These are phyloP conservation scores for Coenonympha glycerion DNA, from an alignment of 2,888 invertebrate species.

Conservation along the genomic window DNA sequence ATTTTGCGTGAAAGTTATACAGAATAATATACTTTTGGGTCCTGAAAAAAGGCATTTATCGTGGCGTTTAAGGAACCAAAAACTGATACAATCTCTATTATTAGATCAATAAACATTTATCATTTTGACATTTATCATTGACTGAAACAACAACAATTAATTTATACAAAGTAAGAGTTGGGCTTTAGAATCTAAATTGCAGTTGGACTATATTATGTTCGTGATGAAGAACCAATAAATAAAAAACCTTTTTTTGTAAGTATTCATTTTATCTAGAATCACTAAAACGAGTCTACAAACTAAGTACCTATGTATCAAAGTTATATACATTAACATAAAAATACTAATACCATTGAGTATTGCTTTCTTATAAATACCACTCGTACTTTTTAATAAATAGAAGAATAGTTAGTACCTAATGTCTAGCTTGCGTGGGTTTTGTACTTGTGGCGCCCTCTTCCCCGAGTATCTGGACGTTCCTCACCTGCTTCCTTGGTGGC, in stretches of 20 bases:
- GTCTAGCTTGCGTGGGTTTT: conserved; percentile 43
- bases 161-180: too few species aligned
- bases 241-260: conserved; percentile 3
- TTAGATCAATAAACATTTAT: too few species aligned
- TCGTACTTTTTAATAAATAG: conserved; percentile 14
- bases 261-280: conserved; percentile 19
- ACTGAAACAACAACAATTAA: too few species aligned
- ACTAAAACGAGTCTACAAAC: conserved; percentile 15
- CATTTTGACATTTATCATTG: too few species aligned
- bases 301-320: conserved; percentile 16
- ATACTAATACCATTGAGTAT: conserved; percentile 10
- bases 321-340: conserved; percentile 17
- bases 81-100: too few species aligned
- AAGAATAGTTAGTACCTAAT: conserved; percentile 33
- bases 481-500: conserved; percentile 76
- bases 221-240: neutral
- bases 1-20: too few species aligned
- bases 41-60: too few species aligned
- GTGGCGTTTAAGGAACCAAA: too few species aligned
- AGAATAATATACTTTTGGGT: too few species aligned
- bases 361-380: neutral
- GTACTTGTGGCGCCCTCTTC: conserved; percentile 74
- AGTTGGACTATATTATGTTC: too few species aligned
- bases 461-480: conserved; percentile 83
- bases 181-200: too few species aligned